A percentile compares a stretch with the other conserved stretches of the same genome.
These are phyloP conservation scores for Catamblyrhynchus diadema DNA, from an alignment of 2,797 vertebrate species.

Conservation along the genomic window DNA sequence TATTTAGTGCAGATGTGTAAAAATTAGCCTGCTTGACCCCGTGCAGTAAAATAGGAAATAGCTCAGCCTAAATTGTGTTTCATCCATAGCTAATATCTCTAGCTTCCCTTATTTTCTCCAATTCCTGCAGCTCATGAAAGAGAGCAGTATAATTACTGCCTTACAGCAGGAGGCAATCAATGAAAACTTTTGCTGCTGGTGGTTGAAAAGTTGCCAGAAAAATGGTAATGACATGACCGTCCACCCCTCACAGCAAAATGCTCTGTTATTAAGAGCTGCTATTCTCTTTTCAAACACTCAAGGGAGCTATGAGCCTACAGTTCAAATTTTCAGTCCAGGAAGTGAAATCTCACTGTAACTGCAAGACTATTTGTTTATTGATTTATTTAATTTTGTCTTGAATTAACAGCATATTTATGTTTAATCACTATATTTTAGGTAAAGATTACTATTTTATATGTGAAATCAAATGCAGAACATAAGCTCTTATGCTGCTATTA, in stretches of 20 bases:
- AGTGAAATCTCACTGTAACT: not conserved
- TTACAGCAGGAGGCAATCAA: conserved; percentile 16
- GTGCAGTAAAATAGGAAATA: not conserved
- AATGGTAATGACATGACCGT: not conserved
- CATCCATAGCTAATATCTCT: not conserved
- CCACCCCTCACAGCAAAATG: not conserved
- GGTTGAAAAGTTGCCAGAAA: conserved; percentile 47
- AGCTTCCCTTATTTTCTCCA: not conserved
- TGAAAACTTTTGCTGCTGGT: conserved; percentile 34
- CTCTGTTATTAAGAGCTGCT: conserved; percentile 50
- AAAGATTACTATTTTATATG: not conserved
- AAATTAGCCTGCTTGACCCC: not conserved
- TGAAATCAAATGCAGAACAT: not conserved
- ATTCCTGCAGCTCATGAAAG: not conserved
- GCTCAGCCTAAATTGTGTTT: not conserved
- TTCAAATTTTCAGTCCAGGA: conserved; percentile 43
- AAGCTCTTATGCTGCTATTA: not conserved
- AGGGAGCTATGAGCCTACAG: conserved; percentile 58
- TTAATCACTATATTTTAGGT: not conserved
- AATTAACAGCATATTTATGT: not conserved
- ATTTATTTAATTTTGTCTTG: not conserved
- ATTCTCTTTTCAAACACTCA: conserved; percentile 61
- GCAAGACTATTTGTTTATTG: not conserved
- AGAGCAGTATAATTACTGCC: not conserved
- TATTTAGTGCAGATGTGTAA: not conserved